phyloP scores from a whole-genome alignment of 1,140 invertebrate genomes.

The Leptinotarsa texana region DNA sequence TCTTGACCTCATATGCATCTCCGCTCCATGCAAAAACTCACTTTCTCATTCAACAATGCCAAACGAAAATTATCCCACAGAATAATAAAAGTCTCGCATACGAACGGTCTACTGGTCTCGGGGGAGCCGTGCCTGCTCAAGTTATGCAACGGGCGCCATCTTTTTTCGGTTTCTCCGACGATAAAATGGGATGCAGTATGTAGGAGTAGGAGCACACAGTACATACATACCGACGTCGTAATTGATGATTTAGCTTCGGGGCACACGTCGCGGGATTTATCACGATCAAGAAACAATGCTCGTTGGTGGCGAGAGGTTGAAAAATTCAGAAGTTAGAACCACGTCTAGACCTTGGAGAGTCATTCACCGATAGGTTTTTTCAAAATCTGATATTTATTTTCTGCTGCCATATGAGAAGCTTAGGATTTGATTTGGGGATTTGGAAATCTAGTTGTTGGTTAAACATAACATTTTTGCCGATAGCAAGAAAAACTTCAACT shows the following conservation, averaged over 20 bases:
- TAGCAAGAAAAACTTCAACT: too few species aligned
- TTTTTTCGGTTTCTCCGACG: neutral
- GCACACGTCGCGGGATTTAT: neutral
- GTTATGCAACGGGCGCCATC: neutral
- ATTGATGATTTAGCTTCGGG: neutral
- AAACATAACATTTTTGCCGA: too few species aligned
- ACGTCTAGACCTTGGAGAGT: too few species aligned
- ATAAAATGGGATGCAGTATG: neutral
- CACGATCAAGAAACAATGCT: constrained; percentile 2
- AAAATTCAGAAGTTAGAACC: neutral
- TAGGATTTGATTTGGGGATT: too few species aligned
- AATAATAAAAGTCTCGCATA: neutral
- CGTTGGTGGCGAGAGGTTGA: neutral
- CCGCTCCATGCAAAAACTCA: neutral
- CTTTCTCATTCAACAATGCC: neutral
- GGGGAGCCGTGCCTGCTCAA: neutral
- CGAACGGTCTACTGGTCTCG: neutral
- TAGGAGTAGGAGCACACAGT: neutral
- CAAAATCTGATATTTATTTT: too few species aligned
- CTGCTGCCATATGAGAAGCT: too few species aligned
- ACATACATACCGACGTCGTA: neutral
- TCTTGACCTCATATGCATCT: neutral
- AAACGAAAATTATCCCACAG: neutral
- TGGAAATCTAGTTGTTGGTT: too few species aligned
- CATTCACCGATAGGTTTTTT: too few species aligned